phyloP scores from a whole-genome alignment of 1,140 invertebrate genomes.

The Zaprionus africanus region DNA sequence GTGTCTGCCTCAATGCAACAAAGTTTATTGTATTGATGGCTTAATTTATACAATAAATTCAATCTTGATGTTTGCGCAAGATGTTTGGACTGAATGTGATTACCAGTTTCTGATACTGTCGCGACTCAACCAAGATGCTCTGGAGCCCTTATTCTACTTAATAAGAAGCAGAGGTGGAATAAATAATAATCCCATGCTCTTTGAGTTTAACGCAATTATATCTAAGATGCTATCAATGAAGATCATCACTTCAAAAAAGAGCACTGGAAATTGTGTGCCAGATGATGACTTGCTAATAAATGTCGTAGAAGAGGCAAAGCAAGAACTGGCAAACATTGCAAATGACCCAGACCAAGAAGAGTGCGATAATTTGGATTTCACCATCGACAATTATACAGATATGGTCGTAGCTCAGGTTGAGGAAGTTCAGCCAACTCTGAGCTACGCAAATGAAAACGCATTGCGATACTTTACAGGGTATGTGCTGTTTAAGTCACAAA shows the following conservation, averaged over 20 bases:
- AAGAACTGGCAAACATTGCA: too few species aligned
- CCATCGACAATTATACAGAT: too few species aligned
- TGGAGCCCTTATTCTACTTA: too few species aligned
- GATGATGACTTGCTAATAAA: constrained; percentile 3
- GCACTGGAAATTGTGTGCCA: constrained; percentile 5
- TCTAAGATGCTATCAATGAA: constrained; percentile 13
- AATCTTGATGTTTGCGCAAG: constrained; percentile 16
- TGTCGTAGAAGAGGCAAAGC: neutral
- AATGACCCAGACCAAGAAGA: too few species aligned
- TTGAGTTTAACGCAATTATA: neutral
- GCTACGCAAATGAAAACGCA: too few species aligned
- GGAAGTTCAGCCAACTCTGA: too few species aligned
- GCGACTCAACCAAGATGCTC: neutral
- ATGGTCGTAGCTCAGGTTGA: too few species aligned
- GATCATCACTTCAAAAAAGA: neutral
- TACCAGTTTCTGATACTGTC: constrained; percentile 19
- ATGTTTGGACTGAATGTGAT: constrained; percentile 12
- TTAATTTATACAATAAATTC: constrained; percentile 25
- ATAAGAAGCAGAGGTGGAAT: constrained; percentile 17
- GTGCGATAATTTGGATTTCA: too few species aligned
- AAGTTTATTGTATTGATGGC: constrained; percentile 24
- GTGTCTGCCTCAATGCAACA: neutral
- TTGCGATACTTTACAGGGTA: too few species aligned
- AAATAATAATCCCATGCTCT: constrained; percentile 6
- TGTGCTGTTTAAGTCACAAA: too few species aligned